phyloP scores from a whole-genome alignment of 2,888 invertebrate genomes.

The Sphinx pinastri region DNA sequence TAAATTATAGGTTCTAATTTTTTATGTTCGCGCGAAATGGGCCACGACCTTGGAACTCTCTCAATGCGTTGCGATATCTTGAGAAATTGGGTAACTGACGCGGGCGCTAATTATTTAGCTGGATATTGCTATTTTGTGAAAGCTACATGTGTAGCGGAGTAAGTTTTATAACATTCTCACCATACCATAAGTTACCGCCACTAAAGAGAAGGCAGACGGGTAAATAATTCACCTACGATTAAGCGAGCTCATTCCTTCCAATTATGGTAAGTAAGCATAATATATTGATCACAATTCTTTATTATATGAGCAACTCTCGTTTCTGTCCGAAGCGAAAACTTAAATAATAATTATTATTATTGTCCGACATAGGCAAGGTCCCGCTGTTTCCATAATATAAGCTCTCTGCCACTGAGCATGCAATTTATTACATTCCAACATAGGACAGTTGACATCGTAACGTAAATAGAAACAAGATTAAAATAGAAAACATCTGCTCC shows the following conservation, averaged over 20 bases:
- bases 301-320: no score
- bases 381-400: no score
- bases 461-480: slow-evolving; percentile 3
- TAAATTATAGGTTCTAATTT: slow-evolving; percentile 32
- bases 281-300: no score
- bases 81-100: slow-evolving; percentile 40
- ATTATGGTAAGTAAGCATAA: no score
- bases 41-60: slow-evolving; percentile 47
- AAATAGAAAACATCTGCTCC: slow-evolving; percentile 10
- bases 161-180: not conserved
- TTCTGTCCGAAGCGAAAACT: no score
- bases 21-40: slow-evolving; percentile 37
- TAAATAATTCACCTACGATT: no score
- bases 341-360: no score
- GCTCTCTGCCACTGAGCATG: no score
- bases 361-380: no score
- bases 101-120: slow-evolving; percentile 36
- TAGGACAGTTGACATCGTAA: not conserved
- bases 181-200: no score
- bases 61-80: slow-evolving; percentile 35
- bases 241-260: no score
- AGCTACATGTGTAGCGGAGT: slow-evolving; percentile 19
- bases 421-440: not conserved
- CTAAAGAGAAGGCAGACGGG: no score
- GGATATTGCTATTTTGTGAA: slow-evolving; percentile 39